Evolutionary conservation across 2,113 vertebrate species (phyloP), one percentile per base, ranked within the genome.

Genomic region (Dipodomys merriami): DNA sequence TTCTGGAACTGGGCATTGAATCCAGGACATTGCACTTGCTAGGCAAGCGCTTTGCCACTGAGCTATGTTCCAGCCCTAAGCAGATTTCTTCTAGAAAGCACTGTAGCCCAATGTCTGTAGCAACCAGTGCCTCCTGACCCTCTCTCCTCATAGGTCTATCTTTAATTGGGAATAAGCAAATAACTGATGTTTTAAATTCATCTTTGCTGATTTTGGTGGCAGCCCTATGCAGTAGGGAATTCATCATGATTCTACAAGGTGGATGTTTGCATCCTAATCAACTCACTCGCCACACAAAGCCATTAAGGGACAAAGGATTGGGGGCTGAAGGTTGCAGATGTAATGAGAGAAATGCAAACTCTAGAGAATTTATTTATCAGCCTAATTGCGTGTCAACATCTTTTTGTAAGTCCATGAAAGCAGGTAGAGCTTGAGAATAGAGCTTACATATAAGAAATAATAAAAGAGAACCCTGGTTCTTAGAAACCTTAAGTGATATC

Each of bases 401-500:
- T 69, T 86, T 67, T 23, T 29, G 4, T 2, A 4, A 62, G 4
- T 39, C 20, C 53, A 15, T 49, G 22, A 64, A 39, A 23, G 20
- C 22, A n/a, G 22, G 3, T 4, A 57, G 68, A 68, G n/a, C 25
- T 35, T 23, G 7, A 19, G 46, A 25, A 44, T 18, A 15, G 39
- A 39, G 6, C 1, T 3, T 60, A 35, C 5, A 18, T 23, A 0
- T 5, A 3, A 9, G 20, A 78, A 13, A 35, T 29, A 57, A 53
- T 12, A 2, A 20, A 62, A 60, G 1, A 30, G 4, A 30, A 4
- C 19, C 1, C 2, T 6, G 16, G 1, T 11, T 69, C 76, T 7
- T 15, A 27, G 46, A 46, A 46, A 18, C 25, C 46, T 29, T 5
- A 4, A 10, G 60, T 2, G 16, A 18, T 6, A 39, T 35, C 65